Conservation (phyloP, 2,797 vertebrate genomes). For the Coregonus suidteri region DNA sequence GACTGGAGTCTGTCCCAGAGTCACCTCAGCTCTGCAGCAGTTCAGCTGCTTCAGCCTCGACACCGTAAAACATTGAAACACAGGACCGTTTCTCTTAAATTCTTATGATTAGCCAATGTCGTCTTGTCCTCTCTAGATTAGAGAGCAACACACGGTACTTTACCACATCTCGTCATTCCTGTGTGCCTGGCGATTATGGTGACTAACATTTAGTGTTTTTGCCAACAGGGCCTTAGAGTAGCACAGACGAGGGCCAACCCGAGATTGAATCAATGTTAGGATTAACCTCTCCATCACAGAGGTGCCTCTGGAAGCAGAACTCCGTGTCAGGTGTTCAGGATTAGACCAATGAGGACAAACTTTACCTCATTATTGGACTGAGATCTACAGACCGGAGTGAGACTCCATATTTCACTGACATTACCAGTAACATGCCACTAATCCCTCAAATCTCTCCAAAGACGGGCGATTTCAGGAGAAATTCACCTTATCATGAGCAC, state of each 20-base stretch:
- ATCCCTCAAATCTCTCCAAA: conserved; percentile 59
- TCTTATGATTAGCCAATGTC: not conserved
- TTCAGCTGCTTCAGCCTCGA: not conserved
- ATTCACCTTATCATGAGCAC: conserved; percentile 42
- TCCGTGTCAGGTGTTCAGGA: conserved; percentile 49
- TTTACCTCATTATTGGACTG: conserved; percentile 59
- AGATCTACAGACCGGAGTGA: conserved; percentile 51
- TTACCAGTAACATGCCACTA: conserved; percentile 59
- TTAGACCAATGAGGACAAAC: conserved; percentile 52
- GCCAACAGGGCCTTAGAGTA: not conserved
- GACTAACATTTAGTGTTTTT: not conserved
- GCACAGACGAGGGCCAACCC: not conserved
- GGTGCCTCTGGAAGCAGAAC: conserved; percentile 40
- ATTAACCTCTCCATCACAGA: conserved; percentile 43
- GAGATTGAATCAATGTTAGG: conserved; percentile 33
- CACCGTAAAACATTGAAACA: not conserved
- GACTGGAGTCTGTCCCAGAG: not conserved
- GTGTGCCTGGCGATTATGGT: not conserved
- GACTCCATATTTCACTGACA: conserved; percentile 51
- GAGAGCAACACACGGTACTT: not conserved
- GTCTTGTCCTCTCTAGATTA: not conserved
- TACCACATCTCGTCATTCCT: not conserved
- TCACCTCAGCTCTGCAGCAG: not conserved
- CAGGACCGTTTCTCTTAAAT: not conserved
- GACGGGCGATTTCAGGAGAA: conserved; percentile 26